Evolutionary conservation across 2,797 vertebrate genomes (phyloP).

Genomic region (Coranthus polyacanthus): DNA sequence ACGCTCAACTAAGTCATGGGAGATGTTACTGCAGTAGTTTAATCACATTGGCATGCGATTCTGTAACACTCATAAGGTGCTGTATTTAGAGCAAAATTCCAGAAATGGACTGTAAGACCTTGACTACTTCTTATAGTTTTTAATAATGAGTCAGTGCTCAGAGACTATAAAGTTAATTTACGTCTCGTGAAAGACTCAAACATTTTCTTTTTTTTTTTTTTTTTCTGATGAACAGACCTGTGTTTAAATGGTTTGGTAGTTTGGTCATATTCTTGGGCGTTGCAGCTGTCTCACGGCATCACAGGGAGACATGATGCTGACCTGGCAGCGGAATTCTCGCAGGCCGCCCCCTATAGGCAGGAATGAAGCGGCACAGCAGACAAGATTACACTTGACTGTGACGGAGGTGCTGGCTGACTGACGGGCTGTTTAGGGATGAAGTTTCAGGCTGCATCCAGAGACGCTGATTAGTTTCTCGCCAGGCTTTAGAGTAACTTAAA

Average conservation of each 20-base stretch:
- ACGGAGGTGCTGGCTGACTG: slow-evolving; percentile 7
- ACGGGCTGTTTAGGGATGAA: slow-evolving; percentile 48
- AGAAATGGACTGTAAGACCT: not conserved
- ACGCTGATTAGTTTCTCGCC: slow-evolving; percentile 17
- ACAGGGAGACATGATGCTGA: slow-evolving; percentile 85
- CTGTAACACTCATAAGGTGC: not conserved
- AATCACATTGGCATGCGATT: slow-evolving; percentile 52
- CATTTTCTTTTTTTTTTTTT: slow-evolving; percentile 3
- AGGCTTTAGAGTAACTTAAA: slow-evolving; percentile 5
- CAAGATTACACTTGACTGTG: slow-evolving; percentile 54
- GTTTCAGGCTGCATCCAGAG: slow-evolving; percentile 63
- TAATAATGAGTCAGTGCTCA: not conserved
- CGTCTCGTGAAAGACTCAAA: not conserved
- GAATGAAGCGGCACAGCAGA: slow-evolving; percentile 71
- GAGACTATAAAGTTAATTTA: not conserved
- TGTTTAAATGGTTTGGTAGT: slow-evolving; percentile 73
- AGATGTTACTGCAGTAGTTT: slow-evolving; percentile 14
- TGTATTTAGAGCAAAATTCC: slow-evolving; percentile 2
- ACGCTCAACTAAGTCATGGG: not conserved
- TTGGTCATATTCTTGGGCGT: slow-evolving; percentile 80
- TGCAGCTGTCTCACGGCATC: slow-evolving; percentile 86
- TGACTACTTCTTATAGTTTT: not conserved
- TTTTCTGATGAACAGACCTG: slow-evolving; percentile 37
- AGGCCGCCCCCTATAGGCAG: slow-evolving; percentile 72
- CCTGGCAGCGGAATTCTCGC: slow-evolving; percentile 84